phyloP scores from a whole-genome alignment of 2,888 invertebrate species.

The Caenorhabditis japonica region DNA sequence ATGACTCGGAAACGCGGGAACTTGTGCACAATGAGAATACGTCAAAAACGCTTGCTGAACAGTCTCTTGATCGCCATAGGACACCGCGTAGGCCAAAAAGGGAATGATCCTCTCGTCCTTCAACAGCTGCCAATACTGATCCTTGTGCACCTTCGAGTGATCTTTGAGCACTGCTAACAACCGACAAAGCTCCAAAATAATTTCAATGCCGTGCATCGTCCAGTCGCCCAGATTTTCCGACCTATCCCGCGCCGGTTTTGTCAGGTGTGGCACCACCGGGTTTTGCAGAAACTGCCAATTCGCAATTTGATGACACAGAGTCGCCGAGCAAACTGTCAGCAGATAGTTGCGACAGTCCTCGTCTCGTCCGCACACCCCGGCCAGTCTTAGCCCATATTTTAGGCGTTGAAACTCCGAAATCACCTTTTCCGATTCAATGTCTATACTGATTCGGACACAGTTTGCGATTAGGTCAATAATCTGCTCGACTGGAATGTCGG shows the following conservation, averaged over 20 bases:
- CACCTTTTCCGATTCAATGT: slow-evolving; percentile 17
- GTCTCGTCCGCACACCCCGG: slow-evolving; percentile 64
- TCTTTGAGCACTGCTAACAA: slow-evolving; percentile 73
- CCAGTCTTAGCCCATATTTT: slow-evolving; percentile 71
- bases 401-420: slow-evolving; percentile 68
- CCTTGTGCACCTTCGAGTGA: slow-evolving; percentile 73
- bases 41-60: slow-evolving; percentile 77
- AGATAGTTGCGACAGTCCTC: slow-evolving; percentile 66
- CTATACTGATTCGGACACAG: slow-evolving; percentile 44
- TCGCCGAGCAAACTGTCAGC: slow-evolving; percentile 58
- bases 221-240: slow-evolving; percentile 62
- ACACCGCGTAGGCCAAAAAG: slow-evolving; percentile 78
- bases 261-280: slow-evolving; percentile 64
- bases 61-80: slow-evolving; percentile 75
- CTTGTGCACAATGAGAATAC: slow-evolving; percentile 76
- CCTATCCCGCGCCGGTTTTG: slow-evolving; percentile 55
- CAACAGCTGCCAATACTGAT: slow-evolving; percentile 76
- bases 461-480: slow-evolving; percentile 20
- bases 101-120: slow-evolving; percentile 78
- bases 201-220: slow-evolving; percentile 69
- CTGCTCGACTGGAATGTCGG: slow-evolving; percentile 34
- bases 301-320: slow-evolving; percentile 68
- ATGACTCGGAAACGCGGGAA: slow-evolving; percentile 77
- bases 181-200: slow-evolving; percentile 68
- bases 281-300: slow-evolving; percentile 60